phyloP scores from a whole-genome alignment of 1,140 invertebrate genomes.

The Linepithema humile region DNA sequence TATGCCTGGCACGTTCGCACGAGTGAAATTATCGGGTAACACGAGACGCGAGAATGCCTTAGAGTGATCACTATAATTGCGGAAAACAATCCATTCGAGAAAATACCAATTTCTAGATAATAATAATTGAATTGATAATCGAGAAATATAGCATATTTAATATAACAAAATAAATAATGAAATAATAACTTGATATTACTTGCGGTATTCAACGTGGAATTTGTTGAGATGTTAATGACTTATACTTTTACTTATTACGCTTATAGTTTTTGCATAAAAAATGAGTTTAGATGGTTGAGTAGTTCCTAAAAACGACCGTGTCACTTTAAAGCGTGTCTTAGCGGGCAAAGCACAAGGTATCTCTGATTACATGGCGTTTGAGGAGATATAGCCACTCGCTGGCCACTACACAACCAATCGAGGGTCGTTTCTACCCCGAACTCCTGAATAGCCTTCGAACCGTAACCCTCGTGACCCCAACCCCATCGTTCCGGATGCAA shows the following conservation, averaged over 20 bases:
- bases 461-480: conserved; percentile 79
- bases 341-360: conserved; percentile 59
- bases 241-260: not conserved
- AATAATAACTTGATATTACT: not conserved
- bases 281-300: too few species aligned
- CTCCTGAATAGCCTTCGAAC: conserved; percentile 83
- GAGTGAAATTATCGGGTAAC: conserved; percentile 57
- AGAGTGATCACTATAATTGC: conserved; percentile 21
- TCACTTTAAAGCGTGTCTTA: conserved; percentile 31
- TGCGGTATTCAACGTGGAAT: not conserved
- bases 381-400: conserved; percentile 78
- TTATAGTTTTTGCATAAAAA: not conserved
- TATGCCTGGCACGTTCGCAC: conserved; percentile 51
- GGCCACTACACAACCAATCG: conserved; percentile 79
- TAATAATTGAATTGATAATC: not conserved
- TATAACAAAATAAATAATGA: not conserved
- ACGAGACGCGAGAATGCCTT: conserved; percentile 33
- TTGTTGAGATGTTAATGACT: not conserved
- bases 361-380: conserved; percentile 73
- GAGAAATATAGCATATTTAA: not conserved
- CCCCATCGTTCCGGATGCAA: conserved; percentile 83
- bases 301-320: conserved; percentile 6
- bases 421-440: conserved; percentile 81
- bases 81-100: not conserved
- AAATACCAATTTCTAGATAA: not conserved